phyloP scores from a whole-genome alignment of 2,888 invertebrate genomes.

The Acrocyrtus sp. region DNA sequence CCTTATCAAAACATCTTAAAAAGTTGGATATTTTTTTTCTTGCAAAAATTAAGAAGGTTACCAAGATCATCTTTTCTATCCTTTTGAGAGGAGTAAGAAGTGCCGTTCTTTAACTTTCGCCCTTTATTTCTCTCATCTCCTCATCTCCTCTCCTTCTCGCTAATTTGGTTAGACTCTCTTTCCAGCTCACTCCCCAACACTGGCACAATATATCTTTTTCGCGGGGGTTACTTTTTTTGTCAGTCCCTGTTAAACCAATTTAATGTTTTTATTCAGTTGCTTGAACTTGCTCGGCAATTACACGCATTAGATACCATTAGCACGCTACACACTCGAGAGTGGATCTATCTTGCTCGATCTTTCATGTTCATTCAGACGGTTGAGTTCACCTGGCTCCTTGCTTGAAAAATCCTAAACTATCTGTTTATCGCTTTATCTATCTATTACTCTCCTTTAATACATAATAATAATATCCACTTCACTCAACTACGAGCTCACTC shows the following conservation, averaged over 20 bases:
- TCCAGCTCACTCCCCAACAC: neutral
- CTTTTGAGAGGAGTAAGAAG: too few relatives aligned
- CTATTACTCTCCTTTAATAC: slow-evolving; percentile 1
- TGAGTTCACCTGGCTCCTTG: too few relatives aligned
- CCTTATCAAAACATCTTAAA: too few relatives aligned
- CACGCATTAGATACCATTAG: slow-evolving; percentile 42
- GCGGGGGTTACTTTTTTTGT: too few relatives aligned
- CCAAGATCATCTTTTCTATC: too few relatives aligned
- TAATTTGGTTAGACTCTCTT: neutral
- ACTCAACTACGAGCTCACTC: neutral
- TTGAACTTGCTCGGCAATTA: slow-evolving; percentile 34
- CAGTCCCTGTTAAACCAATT: neutral
- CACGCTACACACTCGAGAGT: slow-evolving; percentile 20
- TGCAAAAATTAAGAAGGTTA: too few relatives aligned
- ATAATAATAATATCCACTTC: neutral
- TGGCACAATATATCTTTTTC: neutral
- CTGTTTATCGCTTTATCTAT: neutral
- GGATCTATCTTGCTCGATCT: slow-evolving; percentile 16
- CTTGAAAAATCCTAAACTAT: neutral
- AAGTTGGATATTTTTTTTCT: too few relatives aligned
- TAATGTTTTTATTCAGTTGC: slow-evolving; percentile 11
- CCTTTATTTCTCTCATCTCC: too few relatives aligned
- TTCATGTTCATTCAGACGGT: too few relatives aligned
- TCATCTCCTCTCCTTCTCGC: neutral
- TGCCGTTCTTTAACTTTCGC: too few relatives aligned